These are phyloP conservation scores for Meriones psammophilus DNA, from an alignment of 2,797 vertebrate species.

Conservation along the genomic window DNA sequence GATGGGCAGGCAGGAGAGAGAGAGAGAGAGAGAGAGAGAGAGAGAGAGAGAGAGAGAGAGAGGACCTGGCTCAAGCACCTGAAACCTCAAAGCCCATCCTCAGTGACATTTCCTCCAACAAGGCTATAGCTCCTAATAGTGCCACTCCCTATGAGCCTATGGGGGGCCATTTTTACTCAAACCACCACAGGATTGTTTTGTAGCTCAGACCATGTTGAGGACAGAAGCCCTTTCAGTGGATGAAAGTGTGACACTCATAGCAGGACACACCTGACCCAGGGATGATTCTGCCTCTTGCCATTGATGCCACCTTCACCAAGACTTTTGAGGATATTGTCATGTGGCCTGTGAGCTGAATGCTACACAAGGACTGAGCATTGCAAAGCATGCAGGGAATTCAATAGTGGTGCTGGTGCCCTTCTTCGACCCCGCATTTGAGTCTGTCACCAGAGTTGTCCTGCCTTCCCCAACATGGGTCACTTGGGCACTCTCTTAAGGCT, in stretches of 20 bases:
- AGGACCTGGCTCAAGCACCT: background rate
- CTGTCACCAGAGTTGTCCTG: background rate
- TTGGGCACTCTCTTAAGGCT: background rate
- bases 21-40: background rate
- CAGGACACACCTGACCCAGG: background rate
- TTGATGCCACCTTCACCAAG: background rate
- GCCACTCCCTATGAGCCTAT: background rate
- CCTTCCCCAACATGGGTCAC: no score
- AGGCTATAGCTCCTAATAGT: no score
- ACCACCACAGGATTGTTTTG: background rate
- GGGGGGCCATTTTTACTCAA: background rate
- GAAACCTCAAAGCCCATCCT: background rate
- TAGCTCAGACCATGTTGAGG: background rate
- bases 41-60: background rate
- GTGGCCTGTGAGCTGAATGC: background rate
- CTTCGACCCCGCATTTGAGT: background rate
- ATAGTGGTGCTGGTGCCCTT: rapidly evolving
- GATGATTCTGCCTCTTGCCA: background rate
- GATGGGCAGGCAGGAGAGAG: background rate
- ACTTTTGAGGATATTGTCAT: background rate
- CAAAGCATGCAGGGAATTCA: background rate
- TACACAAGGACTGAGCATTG: rapidly evolving
- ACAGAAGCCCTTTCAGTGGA: background rate
- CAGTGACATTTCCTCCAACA: no score
- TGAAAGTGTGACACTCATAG: background rate